phyloP scores from a whole-genome alignment of 37 sponge, comb jelly and placozoan genomes.

The Hormiphora californensis region DNA sequence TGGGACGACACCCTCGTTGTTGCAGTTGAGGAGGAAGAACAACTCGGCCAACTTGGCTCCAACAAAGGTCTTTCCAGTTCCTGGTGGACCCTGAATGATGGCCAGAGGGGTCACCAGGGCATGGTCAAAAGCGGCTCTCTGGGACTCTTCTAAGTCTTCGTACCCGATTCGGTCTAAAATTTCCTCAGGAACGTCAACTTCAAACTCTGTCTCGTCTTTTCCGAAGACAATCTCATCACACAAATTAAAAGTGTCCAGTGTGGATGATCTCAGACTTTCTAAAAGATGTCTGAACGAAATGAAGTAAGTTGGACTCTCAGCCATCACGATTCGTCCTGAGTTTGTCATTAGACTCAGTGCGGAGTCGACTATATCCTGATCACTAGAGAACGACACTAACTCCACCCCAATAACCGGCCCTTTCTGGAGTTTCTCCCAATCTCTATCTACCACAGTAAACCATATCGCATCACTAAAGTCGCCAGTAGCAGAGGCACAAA shows the following conservation, averaged over 20 bases:
- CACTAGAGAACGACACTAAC: not conserved
- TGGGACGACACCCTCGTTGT: no score
- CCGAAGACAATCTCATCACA: slow-evolving; percentile 54
- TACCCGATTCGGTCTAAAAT: no score
- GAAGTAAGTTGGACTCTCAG: slow-evolving; percentile 63
- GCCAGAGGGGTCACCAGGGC: slow-evolving; percentile 43
- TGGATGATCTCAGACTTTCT: slow-evolving; percentile 52
- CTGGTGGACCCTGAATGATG: slow-evolving; percentile 65
- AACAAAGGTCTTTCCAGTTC: slow-evolving; percentile 63
- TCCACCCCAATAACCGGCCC: not conserved
- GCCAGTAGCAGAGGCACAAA: slow-evolving; percentile 26
- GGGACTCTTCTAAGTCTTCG: slow-evolving; percentile 49
- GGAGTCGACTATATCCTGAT: not conserved
- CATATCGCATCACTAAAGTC: slow-evolving; percentile 54
- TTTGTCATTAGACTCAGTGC: not conserved
- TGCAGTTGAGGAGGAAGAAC: no score
- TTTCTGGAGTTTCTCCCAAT: not conserved
- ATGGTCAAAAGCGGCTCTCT: slow-evolving; percentile 51
- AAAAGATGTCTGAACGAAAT: slow-evolving; percentile 60
- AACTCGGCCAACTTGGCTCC: slow-evolving; percentile 34
- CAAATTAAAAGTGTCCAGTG: slow-evolving; percentile 42
- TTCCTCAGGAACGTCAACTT: no score
- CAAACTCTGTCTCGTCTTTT: no score
- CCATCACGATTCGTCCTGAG: slow-evolving; percentile 49
- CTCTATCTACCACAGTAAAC: slow-evolving; percentile 41